Conservation (phyloP, 2,113 vertebrate genomes). For the Pseudopipra pipra region DNA sequence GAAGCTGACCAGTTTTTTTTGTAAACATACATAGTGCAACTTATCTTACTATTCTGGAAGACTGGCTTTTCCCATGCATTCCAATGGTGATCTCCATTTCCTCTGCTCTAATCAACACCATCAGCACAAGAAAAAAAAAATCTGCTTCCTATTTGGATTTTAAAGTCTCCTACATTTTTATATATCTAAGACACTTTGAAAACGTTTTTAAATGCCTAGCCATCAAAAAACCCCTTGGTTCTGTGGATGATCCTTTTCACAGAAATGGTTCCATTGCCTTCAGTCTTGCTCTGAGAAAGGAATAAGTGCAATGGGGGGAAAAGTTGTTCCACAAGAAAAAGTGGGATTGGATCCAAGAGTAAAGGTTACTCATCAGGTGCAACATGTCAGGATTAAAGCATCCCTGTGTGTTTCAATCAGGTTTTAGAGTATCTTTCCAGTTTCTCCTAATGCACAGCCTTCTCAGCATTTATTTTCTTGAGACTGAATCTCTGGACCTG, state of each 20-base stretch:
- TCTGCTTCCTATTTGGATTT: conserved; percentile 45
- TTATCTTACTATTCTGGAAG: neutral
- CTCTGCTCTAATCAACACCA: conserved; percentile 58
- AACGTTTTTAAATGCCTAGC: neutral
- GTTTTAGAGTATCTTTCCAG: neutral
- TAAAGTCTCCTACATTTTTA: neutral
- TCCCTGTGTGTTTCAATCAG: neutral
- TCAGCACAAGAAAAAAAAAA: neutral
- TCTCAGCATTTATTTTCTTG: neutral
- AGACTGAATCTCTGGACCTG: neutral
- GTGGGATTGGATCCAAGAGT: neutral
- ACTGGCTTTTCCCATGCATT: conserved; percentile 57
- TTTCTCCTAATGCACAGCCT: neutral
- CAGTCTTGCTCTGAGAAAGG: neutral
- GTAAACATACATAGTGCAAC: neutral
- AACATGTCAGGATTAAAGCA: neutral
- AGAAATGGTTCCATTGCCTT: neutral
- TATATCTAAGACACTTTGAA: neutral
- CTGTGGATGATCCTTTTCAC: neutral
- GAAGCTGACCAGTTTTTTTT: neutral
- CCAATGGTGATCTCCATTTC: conserved; percentile 51
- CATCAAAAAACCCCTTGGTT: neutral
- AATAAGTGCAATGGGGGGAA: neutral
- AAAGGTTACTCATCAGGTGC: neutral
- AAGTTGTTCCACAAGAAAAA: neutral